phyloP scores from a whole-genome alignment of 2,888 invertebrate genomes.

The Salpingus planirostris region DNA sequence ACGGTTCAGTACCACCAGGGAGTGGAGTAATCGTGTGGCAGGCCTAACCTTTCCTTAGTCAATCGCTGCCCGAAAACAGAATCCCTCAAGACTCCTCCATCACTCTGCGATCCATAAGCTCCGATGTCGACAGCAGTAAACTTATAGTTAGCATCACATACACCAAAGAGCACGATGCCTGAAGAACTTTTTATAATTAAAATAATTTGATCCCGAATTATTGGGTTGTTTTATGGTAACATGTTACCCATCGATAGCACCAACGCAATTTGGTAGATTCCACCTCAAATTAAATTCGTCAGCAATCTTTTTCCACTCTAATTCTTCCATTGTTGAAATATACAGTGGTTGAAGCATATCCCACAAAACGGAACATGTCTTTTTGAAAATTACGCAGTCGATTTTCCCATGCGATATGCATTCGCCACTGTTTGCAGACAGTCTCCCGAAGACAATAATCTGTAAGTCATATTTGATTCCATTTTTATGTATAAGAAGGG shows the following conservation, averaged over 20 bases:
- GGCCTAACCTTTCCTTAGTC: background rate
- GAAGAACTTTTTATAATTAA: background rate
- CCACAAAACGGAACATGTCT: background rate
- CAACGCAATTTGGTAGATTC: background rate
- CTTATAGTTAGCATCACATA: slow-evolving; percentile 1
- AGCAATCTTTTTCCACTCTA: background rate
- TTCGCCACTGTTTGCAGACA: too few relatives aligned
- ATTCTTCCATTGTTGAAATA: background rate
- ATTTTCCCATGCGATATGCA: background rate
- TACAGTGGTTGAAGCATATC: background rate
- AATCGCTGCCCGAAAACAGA: slow-evolving; percentile 3
- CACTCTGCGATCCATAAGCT: slow-evolving; percentile 3
- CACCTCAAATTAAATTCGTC: background rate
- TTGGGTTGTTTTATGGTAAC: background rate
- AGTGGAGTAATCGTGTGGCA: background rate
- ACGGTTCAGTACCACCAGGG: background rate
- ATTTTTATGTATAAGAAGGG: too few relatives aligned
- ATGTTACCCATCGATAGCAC: background rate
- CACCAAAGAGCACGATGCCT: background rate
- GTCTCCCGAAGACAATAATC: too few relatives aligned
- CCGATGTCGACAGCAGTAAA: slow-evolving; percentile 1
- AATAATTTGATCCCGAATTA: background rate
- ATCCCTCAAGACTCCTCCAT: slow-evolving; percentile 1
- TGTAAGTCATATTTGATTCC: too few relatives aligned
- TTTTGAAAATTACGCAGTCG: background rate